phyloP scores from a whole-genome alignment of 2,797 vertebrate species.

The Crenuchus spilurus region DNA sequence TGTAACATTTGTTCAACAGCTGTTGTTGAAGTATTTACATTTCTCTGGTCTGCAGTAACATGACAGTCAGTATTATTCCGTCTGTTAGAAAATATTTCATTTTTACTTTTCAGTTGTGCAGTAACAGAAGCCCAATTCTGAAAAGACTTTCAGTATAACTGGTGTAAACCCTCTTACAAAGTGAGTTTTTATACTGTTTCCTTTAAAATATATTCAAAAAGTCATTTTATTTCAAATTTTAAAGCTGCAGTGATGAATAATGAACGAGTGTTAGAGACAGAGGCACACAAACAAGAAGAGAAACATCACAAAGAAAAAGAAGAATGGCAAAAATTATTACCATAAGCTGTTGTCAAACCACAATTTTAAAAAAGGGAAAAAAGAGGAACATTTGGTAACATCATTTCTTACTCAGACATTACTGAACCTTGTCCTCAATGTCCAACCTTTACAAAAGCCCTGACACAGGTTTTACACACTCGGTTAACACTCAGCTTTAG shows the following conservation, averaged over 20 bases:
- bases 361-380: constrained; percentile 15
- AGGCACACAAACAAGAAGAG: constrained; percentile 51
- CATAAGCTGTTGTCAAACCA: constrained; percentile 33
- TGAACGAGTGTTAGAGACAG: constrained; percentile 56
- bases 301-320: constrained; percentile 49
- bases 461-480: constrained; percentile 2
- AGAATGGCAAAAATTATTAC: too few relatives aligned
- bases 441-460: constrained; percentile 47
- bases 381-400: constrained; percentile 49
- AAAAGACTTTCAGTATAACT: too few relatives aligned
- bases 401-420: constrained; percentile 40
- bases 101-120: too few relatives aligned
- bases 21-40: too few relatives aligned
- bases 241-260: constrained; percentile 60
- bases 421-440: constrained; percentile 13
- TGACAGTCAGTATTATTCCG: too few relatives aligned
- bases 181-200: too few relatives aligned
- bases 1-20: too few relatives aligned
- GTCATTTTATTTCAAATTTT: constrained; percentile 63
- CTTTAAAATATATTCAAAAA: constrained; percentile 55
- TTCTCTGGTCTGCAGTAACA: too few relatives aligned
- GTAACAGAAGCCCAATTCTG: too few relatives aligned
- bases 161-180: too few relatives aligned
- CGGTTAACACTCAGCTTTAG: constrained; percentile 18
- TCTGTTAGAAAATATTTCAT: too few relatives aligned